These are phyloP conservation scores for Anniella stebbinsi DNA, from an alignment of 2,797 vertebrate genomes.

Conservation along the genomic window DNA sequence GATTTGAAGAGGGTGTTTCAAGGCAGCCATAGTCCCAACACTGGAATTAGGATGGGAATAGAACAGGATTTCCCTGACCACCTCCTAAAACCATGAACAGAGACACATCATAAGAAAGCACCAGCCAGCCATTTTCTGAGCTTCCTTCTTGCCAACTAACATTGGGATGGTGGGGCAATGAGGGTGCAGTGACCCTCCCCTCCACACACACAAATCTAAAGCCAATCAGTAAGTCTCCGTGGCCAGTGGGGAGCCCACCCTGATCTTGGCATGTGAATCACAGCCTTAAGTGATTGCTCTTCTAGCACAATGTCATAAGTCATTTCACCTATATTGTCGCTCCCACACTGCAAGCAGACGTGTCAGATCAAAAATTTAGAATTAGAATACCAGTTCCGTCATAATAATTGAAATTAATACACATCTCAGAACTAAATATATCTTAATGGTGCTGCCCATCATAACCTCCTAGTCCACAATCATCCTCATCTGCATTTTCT, in stretches of 20 bases:
- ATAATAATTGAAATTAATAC: background rate
- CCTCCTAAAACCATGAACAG: background rate
- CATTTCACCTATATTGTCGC: background rate
- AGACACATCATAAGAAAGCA: background rate
- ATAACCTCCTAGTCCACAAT: background rate
- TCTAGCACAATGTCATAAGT: background rate
- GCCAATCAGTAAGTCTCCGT: background rate
- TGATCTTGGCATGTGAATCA: background rate
- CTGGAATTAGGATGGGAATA: background rate
- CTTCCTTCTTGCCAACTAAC: background rate
- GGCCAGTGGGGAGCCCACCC: too few relatives aligned
- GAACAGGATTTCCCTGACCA: background rate
- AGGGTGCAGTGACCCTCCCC: background rate
- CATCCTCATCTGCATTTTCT: background rate
- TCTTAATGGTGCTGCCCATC: fast-evolving
- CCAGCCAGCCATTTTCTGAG: background rate
- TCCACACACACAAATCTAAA: background rate
- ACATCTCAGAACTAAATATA: background rate
- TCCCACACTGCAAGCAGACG: background rate
- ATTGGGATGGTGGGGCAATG: too few relatives aligned
- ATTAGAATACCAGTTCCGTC: background rate
- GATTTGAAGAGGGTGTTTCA: background rate
- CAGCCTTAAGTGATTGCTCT: background rate
- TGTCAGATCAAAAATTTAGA: background rate
- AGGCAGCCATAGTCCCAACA: background rate